These are phyloP conservation scores for Camponotus fellah DNA, from an alignment of 2,888 invertebrate species.

Conservation along the genomic window DNA sequence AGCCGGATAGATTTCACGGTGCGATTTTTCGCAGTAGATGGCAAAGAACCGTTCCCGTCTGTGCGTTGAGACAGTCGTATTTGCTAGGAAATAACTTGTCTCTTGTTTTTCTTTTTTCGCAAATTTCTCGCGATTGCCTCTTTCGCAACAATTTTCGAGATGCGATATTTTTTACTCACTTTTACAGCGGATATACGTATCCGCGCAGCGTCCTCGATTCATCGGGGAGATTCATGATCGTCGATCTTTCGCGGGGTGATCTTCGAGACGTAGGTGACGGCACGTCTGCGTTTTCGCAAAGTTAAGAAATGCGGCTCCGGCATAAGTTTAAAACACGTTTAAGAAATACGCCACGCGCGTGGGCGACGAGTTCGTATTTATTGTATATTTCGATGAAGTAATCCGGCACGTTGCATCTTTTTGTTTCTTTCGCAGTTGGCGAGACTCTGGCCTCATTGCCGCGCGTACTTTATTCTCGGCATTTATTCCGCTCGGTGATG, in stretches of 20 bases:
- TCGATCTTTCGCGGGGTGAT: conserved; percentile 66
- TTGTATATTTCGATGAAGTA: conserved; percentile 67
- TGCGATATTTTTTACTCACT: conserved; percentile 66
- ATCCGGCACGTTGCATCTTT: conserved; percentile 10
- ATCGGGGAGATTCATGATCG: conserved; percentile 70
- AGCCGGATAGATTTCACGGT: conserved; percentile 66
- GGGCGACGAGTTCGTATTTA: conserved; percentile 68
- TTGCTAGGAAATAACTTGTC: not conserved
- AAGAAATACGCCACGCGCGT: conserved; percentile 63
- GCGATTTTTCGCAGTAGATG: conserved; percentile 46
- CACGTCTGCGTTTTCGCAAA: conserved; percentile 70
- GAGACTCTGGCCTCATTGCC: conserved; percentile 34
- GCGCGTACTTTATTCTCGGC: conserved; percentile 23
- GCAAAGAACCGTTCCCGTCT: not conserved
- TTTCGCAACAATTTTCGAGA: not conserved
- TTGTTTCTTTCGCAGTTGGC: conserved; percentile 9
- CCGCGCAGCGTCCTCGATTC: conserved; percentile 68
- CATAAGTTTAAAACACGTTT: conserved; percentile 72
- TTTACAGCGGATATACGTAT: not conserved
- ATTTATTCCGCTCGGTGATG: conserved; percentile 33
- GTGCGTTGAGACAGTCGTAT: not conserved
- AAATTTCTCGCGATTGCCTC: not conserved
- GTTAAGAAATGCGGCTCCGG: conserved; percentile 62
- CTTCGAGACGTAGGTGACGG: conserved; percentile 70
- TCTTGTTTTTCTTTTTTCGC: not conserved